Base-by-base conservation (phyloP, 2,113 vertebrate species). In the Martes martes region DNA sequence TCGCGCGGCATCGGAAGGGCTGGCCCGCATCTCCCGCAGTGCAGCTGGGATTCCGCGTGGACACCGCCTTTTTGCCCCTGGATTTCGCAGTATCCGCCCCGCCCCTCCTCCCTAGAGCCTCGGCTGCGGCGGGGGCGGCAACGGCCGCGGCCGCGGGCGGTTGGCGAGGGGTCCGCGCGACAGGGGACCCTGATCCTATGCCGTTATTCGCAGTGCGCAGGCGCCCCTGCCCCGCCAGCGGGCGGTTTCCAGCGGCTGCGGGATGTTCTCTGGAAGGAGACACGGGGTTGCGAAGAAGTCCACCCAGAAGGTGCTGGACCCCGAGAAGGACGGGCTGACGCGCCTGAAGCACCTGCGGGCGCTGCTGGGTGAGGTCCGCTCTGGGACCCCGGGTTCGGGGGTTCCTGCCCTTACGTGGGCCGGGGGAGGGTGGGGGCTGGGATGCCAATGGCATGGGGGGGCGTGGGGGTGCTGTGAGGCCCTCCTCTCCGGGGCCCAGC, bases 311-410 rank as follows among this genome's bases (percentile, higher is more conserved):
- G 52, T 52, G 99, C 99, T 99, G 99, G 99, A 99, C 99, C 99
- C 99, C 97, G 99, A 99, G 99, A 99, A 99, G 99, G 99, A 99
- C 98, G 99, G 99, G 4, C 98, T 99, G 96, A 99, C 99, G 96
- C 99, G 99, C 71, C 98, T 99, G 95, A 99, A 99, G 98, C 99
- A 99, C 99, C 99, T 99, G 96, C 99, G 99, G 63, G 99, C 99
- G 23, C 98, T 99, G 97, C 98, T 99, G 98, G 99, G 99, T 99
- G 99, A 99, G 99, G 98, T 97, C 16, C 45, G 71, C 86, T 45
- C 19, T 28, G 21, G 61, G 52, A 65, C 28, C 0, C 28, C 0
- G 47, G 85, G 23, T 21, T 4, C 19, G 7, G 33, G 87, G 79
- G 9, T 85, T 39, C 78, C 59, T 76, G 89, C 47, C 2, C 6